A percentile compares a stretch with the other conserved stretches of the same genome.
Evolutionary conservation across 2,797 vertebrate species (phyloP).

Genomic region (Ispidina lecontei): DNA sequence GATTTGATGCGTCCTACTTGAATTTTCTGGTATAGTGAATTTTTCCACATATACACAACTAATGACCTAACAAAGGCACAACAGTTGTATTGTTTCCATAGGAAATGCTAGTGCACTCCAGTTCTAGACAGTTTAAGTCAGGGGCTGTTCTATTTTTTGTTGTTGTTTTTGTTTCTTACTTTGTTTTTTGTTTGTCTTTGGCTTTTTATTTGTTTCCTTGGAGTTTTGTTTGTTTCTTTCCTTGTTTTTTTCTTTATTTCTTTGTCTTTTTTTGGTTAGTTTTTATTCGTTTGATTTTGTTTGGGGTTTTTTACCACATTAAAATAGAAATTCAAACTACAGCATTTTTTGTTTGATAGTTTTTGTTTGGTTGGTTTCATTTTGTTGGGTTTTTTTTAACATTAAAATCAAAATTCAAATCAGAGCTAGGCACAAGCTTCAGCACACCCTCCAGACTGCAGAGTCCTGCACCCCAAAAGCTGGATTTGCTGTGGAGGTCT

Average conservation of each 20-base stretch:
- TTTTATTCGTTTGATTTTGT: too few species aligned
- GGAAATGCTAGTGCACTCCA: not conserved
- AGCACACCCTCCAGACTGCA: not conserved
- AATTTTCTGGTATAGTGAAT: not conserved
- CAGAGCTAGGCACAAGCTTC: not conserved
- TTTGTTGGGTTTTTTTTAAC: not conserved
- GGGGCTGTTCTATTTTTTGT: too few species aligned
- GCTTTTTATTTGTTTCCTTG: too few species aligned
- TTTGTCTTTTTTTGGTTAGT: too few species aligned
- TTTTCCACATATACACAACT: not conserved
- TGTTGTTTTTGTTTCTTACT: too few species aligned
- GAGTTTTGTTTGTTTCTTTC: too few species aligned
- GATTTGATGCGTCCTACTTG: slow-evolving; percentile 36
- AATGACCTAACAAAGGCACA: not conserved
- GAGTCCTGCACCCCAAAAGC: not conserved
- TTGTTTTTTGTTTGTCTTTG: too few species aligned
- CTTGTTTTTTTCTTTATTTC: too few species aligned
- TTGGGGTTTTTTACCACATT: too few species aligned
- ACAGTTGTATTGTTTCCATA: not conserved
- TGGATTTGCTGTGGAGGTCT: not conserved
- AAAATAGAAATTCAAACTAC: too few species aligned
- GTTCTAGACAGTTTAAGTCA: not conserved
- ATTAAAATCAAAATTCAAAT: not conserved
- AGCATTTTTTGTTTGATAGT: too few species aligned
- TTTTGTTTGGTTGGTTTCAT: too few species aligned